These are phyloP conservation scores for Hesperia comma DNA, from an alignment of 2,888 invertebrate species.

Conservation along the genomic window DNA sequence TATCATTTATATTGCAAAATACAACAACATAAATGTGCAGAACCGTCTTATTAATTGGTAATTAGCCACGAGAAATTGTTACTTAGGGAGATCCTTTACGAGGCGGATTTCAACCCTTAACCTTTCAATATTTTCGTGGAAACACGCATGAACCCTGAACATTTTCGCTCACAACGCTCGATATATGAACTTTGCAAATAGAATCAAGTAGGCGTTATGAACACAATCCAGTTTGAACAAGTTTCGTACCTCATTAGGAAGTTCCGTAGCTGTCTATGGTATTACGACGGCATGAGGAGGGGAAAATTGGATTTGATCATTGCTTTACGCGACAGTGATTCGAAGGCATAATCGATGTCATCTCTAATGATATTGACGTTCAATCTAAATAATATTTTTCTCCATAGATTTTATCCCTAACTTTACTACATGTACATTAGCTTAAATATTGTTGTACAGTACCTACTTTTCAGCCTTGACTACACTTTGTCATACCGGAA, in stretches of 20 bases:
- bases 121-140: conserved; percentile 3
- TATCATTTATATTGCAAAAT: too few relatives aligned
- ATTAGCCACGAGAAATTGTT: not conserved
- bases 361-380: too few relatives aligned
- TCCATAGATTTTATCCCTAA: too few relatives aligned
- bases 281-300: not conserved
- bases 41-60: conserved; percentile 11
- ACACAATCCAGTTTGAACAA: conserved; percentile 15
- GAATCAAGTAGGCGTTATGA: conserved; percentile 31
- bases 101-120: not conserved
- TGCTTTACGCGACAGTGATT: not conserved
- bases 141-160: conserved; percentile 9
- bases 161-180: conserved; percentile 13
- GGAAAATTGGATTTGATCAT: not conserved
- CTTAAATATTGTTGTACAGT: too few relatives aligned
- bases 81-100: not conserved
- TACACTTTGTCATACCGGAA: too few relatives aligned
- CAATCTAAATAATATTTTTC: too few relatives aligned
- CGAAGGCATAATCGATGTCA: too few relatives aligned
- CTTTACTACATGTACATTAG: too few relatives aligned
- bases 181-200: conserved; percentile 27
- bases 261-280: not conserved
- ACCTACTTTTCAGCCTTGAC: too few relatives aligned
- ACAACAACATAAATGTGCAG: too few relatives aligned
- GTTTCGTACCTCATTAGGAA: conserved; percentile 13